Base-by-base conservation (phyloP, 1,140 invertebrate genomes). In the Ceratosolen fusciceps region DNA sequence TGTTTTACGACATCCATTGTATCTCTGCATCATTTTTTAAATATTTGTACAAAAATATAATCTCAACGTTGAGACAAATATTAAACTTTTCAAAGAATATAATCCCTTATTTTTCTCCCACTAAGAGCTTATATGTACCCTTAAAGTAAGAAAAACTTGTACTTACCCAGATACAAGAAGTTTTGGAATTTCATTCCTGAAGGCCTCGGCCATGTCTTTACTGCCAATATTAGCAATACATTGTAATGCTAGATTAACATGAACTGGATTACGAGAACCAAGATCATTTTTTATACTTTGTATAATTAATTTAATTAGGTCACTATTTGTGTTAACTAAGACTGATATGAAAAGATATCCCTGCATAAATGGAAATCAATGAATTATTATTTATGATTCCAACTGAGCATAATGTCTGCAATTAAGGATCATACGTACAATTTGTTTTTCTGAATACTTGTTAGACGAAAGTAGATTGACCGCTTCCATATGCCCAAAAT, bases 391-490 rank as follows among this genome's bases (percentile, higher is more conserved):
- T 60, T 31, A 31, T 7, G 7, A 49, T 47, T 70, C 10, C 24
- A 65, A 65, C 31, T 29, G 16, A 39, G 10, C 21, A 19, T 31
- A 43, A 29, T 54, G 34, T 56, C 31, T 65, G 65, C 68, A 21
- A 60, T 39, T 1, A 78, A 72, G 21, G 58, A 29, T 26, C 54
- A 58, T 78, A 83, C 96, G 94, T 93, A 98, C 98, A 91, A 99
- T 99, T 94, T 99, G 99, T 92, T 99, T 99, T 90, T 99, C 99
- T 56, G 98, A 99, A 92, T 99, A 99, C 93, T 99, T 99, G 89
- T 99, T 99, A 47, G 98, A 99, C 82, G 98, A 99, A n/a, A 99
- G 93, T 67, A 99, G 92, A 92, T 99, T 99, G 83, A 99, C 99
- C 70, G 99, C 99, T 91, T 99, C 99, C 98, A 99, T 99, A 91